Evolutionary conservation across 2,797 vertebrate genomes (phyloP), one percentile per base, ranked within the genome.

Genomic region (Carduelis carduelis): DNA sequence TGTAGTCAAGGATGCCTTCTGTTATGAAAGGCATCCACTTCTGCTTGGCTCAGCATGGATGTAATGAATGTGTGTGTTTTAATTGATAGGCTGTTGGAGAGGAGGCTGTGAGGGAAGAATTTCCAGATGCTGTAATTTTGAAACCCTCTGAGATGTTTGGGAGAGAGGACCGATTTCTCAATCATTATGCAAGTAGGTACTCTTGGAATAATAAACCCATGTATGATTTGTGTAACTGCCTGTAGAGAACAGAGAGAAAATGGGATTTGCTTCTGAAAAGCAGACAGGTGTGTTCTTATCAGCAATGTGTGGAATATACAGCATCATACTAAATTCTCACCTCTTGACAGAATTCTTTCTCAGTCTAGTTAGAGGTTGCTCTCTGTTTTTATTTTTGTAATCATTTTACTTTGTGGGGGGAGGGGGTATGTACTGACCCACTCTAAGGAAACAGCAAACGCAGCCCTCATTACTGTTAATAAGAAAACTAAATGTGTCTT

Each of bases 61-160:
- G 35, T 89, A 49, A 87, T 89, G 24, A 27, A 8, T 86, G 43
- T 94, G 6, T 77, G 90, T 1, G 9, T 93, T 64, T 95, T 83
- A 30, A 82, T 46, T 96, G 71, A 37, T 65, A 99, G 99, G 99
- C 99, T 71, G 98, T 99, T 35, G 99, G 99, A 83, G 99, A 99
- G 96, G 78, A 89, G 0, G 98, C 76, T 6, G 99, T 99, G 90
- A 98, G 98, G 86, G 98, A 98, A 11, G 98, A 98, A 66, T 99
- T 99, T 95, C 99, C 99, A 15, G 98, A 99, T 13, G 99, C 99
- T 23, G 92, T 98, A 76, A 99, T 99, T 95, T 93, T 99, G 98
- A 99, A 99, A 96, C 99, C 99, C 0, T 97, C 99, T 0, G 99
- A 99, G 97, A 98, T 99, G 37, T 99, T 98, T 79, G 99, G 99